Base-by-base conservation (phyloP, 2,888 invertebrate genomes). In the Escarpia spicata region DNA sequence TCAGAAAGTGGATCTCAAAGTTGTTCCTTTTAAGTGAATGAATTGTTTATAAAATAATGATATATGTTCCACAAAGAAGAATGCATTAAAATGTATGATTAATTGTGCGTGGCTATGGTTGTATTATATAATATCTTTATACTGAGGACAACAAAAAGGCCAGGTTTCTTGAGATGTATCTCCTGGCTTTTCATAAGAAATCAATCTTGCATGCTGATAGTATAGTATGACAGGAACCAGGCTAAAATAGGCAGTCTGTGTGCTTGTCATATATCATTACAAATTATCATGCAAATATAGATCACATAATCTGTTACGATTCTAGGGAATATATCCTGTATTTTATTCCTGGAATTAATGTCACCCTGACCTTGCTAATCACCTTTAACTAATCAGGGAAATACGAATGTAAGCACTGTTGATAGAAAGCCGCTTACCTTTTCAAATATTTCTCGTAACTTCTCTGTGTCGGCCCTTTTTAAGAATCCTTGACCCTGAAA, bases 401-500 rank as follows among this genome's bases (percentile, higher is more conserved):
- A 91, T 45, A 43, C 52, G 58, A 92, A 75, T n/a, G 75, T 75
- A 75, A 75, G 19, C 75, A 75, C 26, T 75, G 75, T 19, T 75
- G 75, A n/a, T 92, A 43, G 45, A 37, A 37, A 37, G 37, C n/a
- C n/a, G 90, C 52, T 96, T 96, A 97, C 97, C 97, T 97, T 98
- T 94, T 97, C 97, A 97, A 99, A 99, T 96, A 99, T 98, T 95
- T 98, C 98, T 97, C 97, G 97, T 94, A 99, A 97, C 95, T 98
- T 98, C 93, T 98, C 98, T 95, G 98, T 97, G 96, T 98, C 98
- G 93, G 99, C 99, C 96, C 99, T 97, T 97, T 98, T 98, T 96
- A 99, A 94, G 90, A 95, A 94, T 89, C 95, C 94, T 43, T 94
- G 43, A 43, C 10, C 94, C 95, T 95, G 92, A 10, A 94, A 93